A percentile compares a stretch with the other conserved stretches of the same genome.
phyloP scores from a whole-genome alignment of 2,113 vertebrate genomes.

The Pyxicephalus adspersus region DNA sequence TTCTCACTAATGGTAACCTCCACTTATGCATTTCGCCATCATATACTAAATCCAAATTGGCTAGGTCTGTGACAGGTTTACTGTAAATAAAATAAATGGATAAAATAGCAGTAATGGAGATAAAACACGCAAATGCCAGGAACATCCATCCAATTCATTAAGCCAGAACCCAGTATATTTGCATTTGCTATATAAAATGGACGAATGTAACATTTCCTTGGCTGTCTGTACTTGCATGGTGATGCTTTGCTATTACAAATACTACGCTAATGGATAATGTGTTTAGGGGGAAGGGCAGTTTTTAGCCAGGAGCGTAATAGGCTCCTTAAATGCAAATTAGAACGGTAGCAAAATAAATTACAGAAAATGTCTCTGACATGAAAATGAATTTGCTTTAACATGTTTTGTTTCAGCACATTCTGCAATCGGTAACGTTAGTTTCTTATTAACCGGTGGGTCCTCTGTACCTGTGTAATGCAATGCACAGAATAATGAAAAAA shows the following conservation, averaged over 20 bases:
- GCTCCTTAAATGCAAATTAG: constrained; percentile 48
- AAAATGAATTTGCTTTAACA: constrained; percentile 58
- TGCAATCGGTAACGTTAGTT: constrained; percentile 58
- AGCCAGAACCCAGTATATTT: neutral
- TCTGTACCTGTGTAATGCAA: constrained; percentile 59
- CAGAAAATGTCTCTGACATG: constrained; percentile 64
- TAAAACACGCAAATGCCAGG: neutral
- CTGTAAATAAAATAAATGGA: no score
- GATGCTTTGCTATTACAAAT: constrained; percentile 16
- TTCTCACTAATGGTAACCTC: no score
- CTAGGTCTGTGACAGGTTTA: no score
- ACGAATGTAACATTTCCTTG: neutral
- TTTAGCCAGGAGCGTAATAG: constrained; percentile 33
- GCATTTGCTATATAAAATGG: neutral
- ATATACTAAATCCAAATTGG: no score
- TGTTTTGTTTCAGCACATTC: constrained; percentile 62
- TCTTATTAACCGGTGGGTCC: constrained; percentile 61
- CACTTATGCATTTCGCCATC: no score
- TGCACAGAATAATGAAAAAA: constrained; percentile 60
- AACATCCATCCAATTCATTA: neutral
- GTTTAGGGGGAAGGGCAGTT: constrained; percentile 23
- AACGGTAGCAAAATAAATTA: constrained; percentile 62
- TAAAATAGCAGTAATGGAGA: neutral
- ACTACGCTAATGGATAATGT: constrained; percentile 8
- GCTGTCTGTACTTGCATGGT: neutral